These are phyloP conservation scores for Asbolus verrucosus DNA, from an alignment of 1,140 invertebrate species.

Conservation along the genomic window DNA sequence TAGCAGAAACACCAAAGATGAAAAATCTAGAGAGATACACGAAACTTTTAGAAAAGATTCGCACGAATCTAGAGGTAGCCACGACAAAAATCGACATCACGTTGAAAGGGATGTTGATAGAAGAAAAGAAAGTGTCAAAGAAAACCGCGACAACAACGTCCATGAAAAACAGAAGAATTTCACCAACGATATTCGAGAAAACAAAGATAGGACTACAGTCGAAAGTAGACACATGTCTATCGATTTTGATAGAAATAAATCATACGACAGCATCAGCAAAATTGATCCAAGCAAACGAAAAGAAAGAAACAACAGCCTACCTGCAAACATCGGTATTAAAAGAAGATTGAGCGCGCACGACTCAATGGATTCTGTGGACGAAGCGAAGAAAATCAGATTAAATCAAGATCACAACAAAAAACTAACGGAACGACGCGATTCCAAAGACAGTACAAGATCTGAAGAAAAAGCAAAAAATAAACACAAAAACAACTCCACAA, in stretches of 20 bases:
- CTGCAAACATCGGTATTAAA: constrained; percentile 74
- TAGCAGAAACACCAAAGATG: constrained; percentile 57
- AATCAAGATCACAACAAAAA: constrained; percentile 70
- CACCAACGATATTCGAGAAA: constrained; percentile 49
- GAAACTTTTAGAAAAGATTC: constrained; percentile 30
- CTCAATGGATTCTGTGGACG: constrained; percentile 71
- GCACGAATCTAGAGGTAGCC: constrained; percentile 53
- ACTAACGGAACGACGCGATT: constrained; percentile 74
- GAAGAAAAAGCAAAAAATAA: constrained; percentile 59
- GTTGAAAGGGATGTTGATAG: constrained; percentile 58
- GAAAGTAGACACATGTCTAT: constrained; percentile 62
- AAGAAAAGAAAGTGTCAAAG: constrained; percentile 63
- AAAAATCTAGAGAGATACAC: too few relatives aligned
- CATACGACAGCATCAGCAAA: constrained; percentile 41
- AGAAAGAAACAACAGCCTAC: constrained; percentile 73
- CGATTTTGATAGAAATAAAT: constrained; percentile 58
- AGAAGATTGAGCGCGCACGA: constrained; percentile 84
- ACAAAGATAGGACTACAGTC: too few relatives aligned
- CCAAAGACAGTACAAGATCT: constrained; percentile 73
- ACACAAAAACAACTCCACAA: constrained; percentile 61
- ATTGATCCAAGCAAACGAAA: constrained; percentile 66
- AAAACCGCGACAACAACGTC: constrained; percentile 63
- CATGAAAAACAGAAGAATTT: constrained; percentile 60
- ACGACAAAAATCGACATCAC: constrained; percentile 57
- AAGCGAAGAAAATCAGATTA: constrained; percentile 78